Percentiles rank a stretch among this genome's conserved stretches.
phyloP scores from a whole-genome alignment of 2,888 invertebrate species.

The Tenthredo amoena region DNA sequence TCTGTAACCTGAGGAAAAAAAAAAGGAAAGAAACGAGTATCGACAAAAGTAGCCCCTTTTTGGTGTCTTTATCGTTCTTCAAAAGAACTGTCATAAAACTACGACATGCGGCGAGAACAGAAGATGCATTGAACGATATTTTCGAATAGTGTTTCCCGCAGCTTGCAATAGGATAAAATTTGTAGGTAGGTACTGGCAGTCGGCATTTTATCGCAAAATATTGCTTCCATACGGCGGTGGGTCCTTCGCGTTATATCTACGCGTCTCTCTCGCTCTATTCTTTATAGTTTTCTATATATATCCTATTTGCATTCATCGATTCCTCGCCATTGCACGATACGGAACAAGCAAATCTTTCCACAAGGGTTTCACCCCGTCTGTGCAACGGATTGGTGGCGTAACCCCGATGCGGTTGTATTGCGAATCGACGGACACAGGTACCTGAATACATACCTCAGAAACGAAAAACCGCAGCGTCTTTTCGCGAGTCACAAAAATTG shows the following conservation, averaged over 20 bases:
- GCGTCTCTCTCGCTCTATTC: neutral
- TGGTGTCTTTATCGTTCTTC: neutral
- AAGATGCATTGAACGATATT: neutral
- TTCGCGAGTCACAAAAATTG: neutral
- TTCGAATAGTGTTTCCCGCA: neutral
- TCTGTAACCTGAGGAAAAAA: neutral
- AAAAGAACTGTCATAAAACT: neutral
- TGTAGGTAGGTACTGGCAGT: neutral
- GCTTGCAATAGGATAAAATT: constrained; percentile 18
- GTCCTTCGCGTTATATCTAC: neutral
- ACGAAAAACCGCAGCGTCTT: neutral
- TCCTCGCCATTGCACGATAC: constrained; percentile 8
- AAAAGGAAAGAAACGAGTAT: neutral
- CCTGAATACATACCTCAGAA: neutral
- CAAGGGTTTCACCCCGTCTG: neutral
- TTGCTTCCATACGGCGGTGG: neutral
- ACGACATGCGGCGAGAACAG: neutral
- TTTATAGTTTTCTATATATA: constrained; percentile 9
- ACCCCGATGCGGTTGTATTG: neutral
- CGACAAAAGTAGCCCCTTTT: neutral
- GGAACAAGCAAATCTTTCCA: constrained; percentile 27
- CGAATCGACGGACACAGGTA: neutral
- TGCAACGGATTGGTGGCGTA: constrained; percentile 26
- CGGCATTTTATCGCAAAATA: constrained; percentile 35
- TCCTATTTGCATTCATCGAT: constrained; percentile 36